Base-by-base conservation (phyloP, 2,113 vertebrate species). In the Erythrocercus mccallii region DNA sequence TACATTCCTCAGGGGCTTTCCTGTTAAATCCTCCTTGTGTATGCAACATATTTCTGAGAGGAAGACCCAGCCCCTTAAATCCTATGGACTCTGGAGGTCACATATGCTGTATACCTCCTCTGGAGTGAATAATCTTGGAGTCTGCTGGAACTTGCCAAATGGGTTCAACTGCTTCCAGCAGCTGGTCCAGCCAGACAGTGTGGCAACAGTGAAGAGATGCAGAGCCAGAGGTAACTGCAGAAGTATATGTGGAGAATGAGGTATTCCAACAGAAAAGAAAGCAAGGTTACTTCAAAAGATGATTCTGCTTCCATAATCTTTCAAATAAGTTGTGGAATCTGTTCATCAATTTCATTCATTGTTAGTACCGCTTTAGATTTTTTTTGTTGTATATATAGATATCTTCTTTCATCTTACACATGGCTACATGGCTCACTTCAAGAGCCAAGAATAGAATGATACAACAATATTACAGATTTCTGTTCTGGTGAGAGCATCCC, bases 161-260 rank as follows among this genome's bases (percentile, higher is more conserved):
- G 44, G 33, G 15, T 64, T 87, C 73, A 45, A 8, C 4, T 23
- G 19, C 40, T 76, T 47, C 53, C 53, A 76, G 57, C 10, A 87
- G 28, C 42, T 87, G 60, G 51, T 56, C 48, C 48, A 81, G 64
- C n/a, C 30, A 78, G 64, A 56, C 13, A 40, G n/a, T 5, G 33
- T 78, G 65, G 20, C 0, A 0, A 31, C 24, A 53, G 48, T 1
- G 5, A 68, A 37, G 37, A 81, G 37, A 3, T 22, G 58, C 33
- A 77, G 66, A 90, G 70, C 25, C 77, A 88, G 31, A 78, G 30
- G 27, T 54, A 47, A 28, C 16, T 50, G 51, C 12, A 10, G 37
- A 84, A 92, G 4, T 15, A 4, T 7, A 30, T 11, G 33, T 17
- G 21, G 60, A 78, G 12, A 89, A 86, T 18, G 15, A 81, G 13